Evolutionary conservation across 2,888 invertebrate species (phyloP).

Genomic region (Gibbula magus): DNA sequence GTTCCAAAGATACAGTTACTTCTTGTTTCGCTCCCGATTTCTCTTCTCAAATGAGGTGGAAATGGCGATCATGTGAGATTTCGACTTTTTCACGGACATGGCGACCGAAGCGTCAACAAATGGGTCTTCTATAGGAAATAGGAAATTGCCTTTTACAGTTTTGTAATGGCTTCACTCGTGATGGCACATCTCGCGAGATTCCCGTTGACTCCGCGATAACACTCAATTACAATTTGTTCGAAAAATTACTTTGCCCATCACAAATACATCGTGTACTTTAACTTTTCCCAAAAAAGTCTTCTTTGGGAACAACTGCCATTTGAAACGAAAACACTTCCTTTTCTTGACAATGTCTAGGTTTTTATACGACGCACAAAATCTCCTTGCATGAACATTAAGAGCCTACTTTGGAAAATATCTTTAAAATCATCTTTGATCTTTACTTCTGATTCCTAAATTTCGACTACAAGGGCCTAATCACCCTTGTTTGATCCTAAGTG

Average conservation of each 20-base stretch:
- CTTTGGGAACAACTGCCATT: background rate
- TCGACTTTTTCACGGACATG: constrained; percentile 7
- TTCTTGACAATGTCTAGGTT: background rate
- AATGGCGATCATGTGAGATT: constrained; percentile 19
- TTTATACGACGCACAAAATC: too few species aligned
- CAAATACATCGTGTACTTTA: background rate
- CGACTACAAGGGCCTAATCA: too few species aligned
- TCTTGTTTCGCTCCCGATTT: constrained; percentile 21
- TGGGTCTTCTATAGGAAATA: constrained; percentile 24
- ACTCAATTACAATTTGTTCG: background rate
- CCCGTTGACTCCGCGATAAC: background rate
- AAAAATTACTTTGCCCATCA: background rate
- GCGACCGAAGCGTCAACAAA: constrained; percentile 20
- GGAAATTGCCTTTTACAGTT: constrained; percentile 25
- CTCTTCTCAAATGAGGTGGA: constrained; percentile 26
- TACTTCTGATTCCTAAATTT: too few species aligned
- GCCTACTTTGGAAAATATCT: too few species aligned
- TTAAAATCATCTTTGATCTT: too few species aligned
- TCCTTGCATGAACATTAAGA: too few species aligned
- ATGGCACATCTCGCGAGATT: background rate
- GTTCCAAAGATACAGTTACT: constrained; percentile 5
- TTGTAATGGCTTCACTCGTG: constrained; percentile 21
- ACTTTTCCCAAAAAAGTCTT: background rate
- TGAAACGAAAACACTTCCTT: constrained; percentile 11
- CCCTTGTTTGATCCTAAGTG: too few species aligned